Evolutionary conservation across 2,797 vertebrate genomes (phyloP), one percentile per base, ranked within the genome.

Genomic region (Gallinago nigripennis): DNA sequence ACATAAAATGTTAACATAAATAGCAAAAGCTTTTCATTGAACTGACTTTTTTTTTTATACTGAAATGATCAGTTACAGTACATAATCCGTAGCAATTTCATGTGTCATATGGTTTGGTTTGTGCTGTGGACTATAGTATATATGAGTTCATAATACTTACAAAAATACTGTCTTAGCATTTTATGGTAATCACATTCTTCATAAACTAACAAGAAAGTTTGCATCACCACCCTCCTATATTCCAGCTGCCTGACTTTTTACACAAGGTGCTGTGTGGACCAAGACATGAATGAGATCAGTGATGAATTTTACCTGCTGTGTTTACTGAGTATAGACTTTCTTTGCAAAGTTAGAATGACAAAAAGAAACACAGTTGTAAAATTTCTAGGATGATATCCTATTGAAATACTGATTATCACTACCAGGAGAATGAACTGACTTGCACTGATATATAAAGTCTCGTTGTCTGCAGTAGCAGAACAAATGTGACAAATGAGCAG

Each of bases 391-490:
- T 61, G 54, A 39, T 89, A 88, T 92, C 35, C 73, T 80, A 16
- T 33, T 83, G 61, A 90, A 83, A 86, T 92, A 39, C 64, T 93
- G 78, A 89, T 90, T 86, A 85, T 65, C 68, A 89, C 65, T 93
- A 69, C 76, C 60, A 73, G 57, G 71, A 78, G 50, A 92, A 54
- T 33, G 48, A 88, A 90, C 35, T 79, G 58, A 89, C 48, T 91
- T 61, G 31, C 4, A 88, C 10, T 50, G 69, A 45, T 30, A 16
- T 69, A 24, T 54, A 37, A 25, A 66, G 50, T 61, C 24, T 76
- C 12, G 39, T 79, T 96, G 75, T 92, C 86, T 97, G 48, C 78
- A 84, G 76, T 82, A 93, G 90, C n/a, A 81, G 66, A 96, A 60
- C 16, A 92, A 94, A 85, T 75, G 7, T 33, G 69, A 53, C 51